phyloP scores from a whole-genome alignment of 2,888 invertebrate genomes.

The Machimus atricapillus region DNA sequence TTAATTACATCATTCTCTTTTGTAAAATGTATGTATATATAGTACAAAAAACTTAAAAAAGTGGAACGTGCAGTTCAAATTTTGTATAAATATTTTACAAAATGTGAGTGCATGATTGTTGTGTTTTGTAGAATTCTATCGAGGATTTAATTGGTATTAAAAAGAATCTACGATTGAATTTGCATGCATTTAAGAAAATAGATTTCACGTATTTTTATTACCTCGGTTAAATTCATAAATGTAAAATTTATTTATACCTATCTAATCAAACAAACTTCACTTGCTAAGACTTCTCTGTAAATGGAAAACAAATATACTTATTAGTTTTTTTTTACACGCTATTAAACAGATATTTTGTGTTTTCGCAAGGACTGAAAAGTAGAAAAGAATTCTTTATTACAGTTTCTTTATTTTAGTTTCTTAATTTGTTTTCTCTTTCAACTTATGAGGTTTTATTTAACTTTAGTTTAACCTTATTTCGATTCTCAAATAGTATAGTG shows the following conservation, averaged over 20 bases:
- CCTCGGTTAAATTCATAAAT: neutral
- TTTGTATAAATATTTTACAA: constrained; percentile 3
- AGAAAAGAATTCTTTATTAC: neutral
- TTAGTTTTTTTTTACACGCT: neutral
- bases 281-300: neutral
- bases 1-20: neutral
- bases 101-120: constrained; percentile 28
- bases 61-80: constrained; percentile 13
- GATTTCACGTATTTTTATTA: neutral
- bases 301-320: neutral
- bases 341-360: neutral
- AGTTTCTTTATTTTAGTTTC: neutral
- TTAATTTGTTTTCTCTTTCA: neutral
- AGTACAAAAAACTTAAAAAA: constrained; percentile 1
- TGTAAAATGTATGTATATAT: neutral
- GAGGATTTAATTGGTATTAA: neutral
- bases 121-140: neutral
- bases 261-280: neutral
- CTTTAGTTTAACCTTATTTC: neutral
- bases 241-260: neutral
- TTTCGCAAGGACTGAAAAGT: neutral
- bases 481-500: neutral
- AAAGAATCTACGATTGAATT: neutral
- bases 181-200: neutral
- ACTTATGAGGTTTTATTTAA: neutral